Conservation (phyloP, 2,797 vertebrate genomes). For the Telmatherina bonti region DNA sequence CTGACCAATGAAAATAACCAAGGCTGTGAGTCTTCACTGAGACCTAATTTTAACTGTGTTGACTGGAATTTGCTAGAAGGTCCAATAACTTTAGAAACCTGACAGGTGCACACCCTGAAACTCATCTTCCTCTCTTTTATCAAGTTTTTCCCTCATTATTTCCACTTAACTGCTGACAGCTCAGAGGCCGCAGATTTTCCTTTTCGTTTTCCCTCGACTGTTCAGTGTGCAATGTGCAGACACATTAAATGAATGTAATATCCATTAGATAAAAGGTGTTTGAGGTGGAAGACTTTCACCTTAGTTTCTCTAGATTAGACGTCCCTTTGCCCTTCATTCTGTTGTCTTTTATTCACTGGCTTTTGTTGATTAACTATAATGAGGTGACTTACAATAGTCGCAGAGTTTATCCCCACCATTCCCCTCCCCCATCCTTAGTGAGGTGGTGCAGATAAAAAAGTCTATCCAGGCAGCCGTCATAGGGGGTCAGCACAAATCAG, state of each 20-base stretch:
- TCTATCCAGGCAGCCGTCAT: conserved; percentile 71
- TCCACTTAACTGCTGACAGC: conserved; percentile 54
- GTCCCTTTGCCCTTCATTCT: conserved; percentile 66
- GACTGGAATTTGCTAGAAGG: conserved; percentile 67
- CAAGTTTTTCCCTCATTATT: conserved; percentile 57
- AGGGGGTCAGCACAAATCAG: conserved; percentile 85
- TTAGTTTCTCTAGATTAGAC: conserved; percentile 53
- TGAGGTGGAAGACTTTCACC: conserved; percentile 58
- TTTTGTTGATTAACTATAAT: conserved; percentile 84
- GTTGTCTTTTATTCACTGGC: conserved; percentile 75
- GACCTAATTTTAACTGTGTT: conserved; percentile 57
- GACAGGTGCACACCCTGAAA: conserved; percentile 47
- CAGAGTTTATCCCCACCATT: conserved; percentile 45
- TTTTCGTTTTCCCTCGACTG: conserved; percentile 5
- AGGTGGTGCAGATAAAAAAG: conserved; percentile 71
- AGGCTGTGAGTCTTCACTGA: conserved; percentile 54
- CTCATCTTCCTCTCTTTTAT: conserved; percentile 45
- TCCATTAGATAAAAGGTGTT: conserved; percentile 59
- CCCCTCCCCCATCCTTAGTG: conserved; percentile 58
- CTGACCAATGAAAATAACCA: conserved; percentile 66
- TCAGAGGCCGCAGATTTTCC: conserved; percentile 43
- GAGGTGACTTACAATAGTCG: conserved; percentile 72
- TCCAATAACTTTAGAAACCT: conserved; percentile 66
- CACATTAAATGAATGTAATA: conserved; percentile 62
- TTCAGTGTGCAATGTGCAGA: conserved; percentile 33